Evolutionary conservation across 2,113 vertebrate genomes (phyloP), one percentile per base, ranked within the genome.

Genomic region (Nothobranchius furzeri): DNA sequence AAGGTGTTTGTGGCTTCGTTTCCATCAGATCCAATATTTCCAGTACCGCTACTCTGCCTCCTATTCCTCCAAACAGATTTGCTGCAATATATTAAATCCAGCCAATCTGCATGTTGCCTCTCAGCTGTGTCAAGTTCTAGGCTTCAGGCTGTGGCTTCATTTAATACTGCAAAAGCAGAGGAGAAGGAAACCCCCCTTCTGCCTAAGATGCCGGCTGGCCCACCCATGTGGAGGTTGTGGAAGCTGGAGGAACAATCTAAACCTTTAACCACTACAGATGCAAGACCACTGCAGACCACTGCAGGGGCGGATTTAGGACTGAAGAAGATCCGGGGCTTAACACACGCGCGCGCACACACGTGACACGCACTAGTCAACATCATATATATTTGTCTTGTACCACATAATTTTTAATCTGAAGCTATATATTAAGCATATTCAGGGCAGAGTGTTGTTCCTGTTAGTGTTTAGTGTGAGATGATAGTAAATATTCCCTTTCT

Each of bases 111-210:
- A 80, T 88, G 70, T 78, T 62, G 75, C 82, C 70, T 73, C 47
- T 75, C 7, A n/a, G 60, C 75, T 56, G 30, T 74, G 77, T 86
- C 85, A 72, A 60, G 76, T 53, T 80, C 25, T 70, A 76, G 50
- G 67, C 68, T 78, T 59, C 60, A 78, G 70, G 68, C 73, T 37
- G 60, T 70, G 43, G 36, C 51, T 51, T 51, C 47, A 68, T 87
- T 90, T 78, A 86, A 84, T 90, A 88, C 88, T 75, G 75, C 81
- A 85, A 58, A 81, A 71, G 73, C 60, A 81, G 76, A 73, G 40
- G 57, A 82, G 70, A 86, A 77, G 61, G 56, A 77, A 75, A 85
- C 53, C 61, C 62, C 56, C 64, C 59, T 51, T 30, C 57, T 76
- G 77, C 72, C 56, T 72, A 60, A 55, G 54, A 67, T 59, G 61